phyloP scores from a whole-genome alignment of 2,797 vertebrate genomes.

The Lutjanus campechanus region DNA sequence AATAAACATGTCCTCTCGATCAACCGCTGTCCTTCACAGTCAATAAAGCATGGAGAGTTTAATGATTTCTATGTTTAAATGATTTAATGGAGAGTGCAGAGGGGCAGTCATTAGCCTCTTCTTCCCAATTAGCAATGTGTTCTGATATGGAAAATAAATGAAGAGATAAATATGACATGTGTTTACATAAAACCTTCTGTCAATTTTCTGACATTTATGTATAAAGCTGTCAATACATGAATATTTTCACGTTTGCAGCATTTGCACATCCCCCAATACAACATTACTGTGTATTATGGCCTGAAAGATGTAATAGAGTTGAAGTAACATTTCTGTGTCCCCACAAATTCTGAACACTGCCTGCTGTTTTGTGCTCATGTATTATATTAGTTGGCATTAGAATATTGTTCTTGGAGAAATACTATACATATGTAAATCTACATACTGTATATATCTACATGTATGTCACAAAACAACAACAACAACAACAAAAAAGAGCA shows the following conservation, averaged over 20 bases:
- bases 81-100: constrained; percentile 24
- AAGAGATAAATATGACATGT: constrained; percentile 9
- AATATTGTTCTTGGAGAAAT: neutral
- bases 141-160: constrained; percentile 6
- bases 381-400: neutral
- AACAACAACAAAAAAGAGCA: neutral
- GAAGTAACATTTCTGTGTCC: neutral
- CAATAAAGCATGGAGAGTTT: constrained; percentile 17
- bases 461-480: neutral
- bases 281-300: neutral
- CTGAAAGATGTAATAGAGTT: neutral
- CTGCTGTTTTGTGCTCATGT: neutral
- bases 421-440: neutral
- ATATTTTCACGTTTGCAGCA: neutral
- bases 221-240: neutral
- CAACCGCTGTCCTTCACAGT: constrained; percentile 7
- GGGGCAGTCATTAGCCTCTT: constrained; percentile 15
- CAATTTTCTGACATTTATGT: neutral
- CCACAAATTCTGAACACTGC: neutral
- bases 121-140: constrained; percentile 17
- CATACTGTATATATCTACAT: neutral
- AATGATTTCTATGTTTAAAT: constrained; percentile 42
- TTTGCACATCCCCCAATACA: neutral
- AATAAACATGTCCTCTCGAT: neutral
- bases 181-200: neutral